Base-by-base conservation (phyloP, 1,140 invertebrate genomes). In the Piezodorus guildinii region DNA sequence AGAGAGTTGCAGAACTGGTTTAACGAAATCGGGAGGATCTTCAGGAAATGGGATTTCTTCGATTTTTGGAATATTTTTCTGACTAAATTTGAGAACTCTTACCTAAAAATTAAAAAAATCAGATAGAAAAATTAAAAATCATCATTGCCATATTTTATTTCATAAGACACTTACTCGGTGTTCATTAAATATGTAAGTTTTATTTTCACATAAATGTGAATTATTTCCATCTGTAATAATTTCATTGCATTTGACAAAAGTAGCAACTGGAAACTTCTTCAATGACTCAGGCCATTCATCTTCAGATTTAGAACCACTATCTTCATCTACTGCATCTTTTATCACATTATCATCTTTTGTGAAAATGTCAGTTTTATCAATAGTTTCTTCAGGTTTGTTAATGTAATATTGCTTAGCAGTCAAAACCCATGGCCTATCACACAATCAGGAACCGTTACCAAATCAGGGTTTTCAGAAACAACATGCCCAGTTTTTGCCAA, bases 31-130 rank as follows among this genome's bases (percentile, higher is more conserved):
- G 27, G 54, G 54, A n/a, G 54, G 54, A n/a, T 34, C 30, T 34
- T 58, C 54, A n/a, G 54, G 23, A n/a, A 58, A 58, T 1, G 54
- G 54, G 6, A 58, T 34, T 5, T 58, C 54, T 23, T 58, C 54
- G 5, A 58, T n/a, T 17, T 23, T 23, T 6, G 54, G 54, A 5
- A 10, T 23, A 2, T 14, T n/a, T 49, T 49, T 49, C 21, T 21
- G n/a, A 19, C 21, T 2, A 49, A 49, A 49, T 49, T 49, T 49
- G 2, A 49, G 14, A 19, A 49, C 3, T 49, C 46, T 49, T n/a
- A 49, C 46, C 46, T 49, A 21, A 49, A 49, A 49, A 6, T 19
- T 19, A 10, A 10, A 49, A n/a, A 49, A 49, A 10, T 49, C 12
- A 19, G 14, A 30, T 30, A 30, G 3, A 5, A n/a, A 12, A 46